These are phyloP conservation scores for Silurus aristotelis DNA, from an alignment of 2,797 vertebrate genomes.

Conservation along the genomic window DNA sequence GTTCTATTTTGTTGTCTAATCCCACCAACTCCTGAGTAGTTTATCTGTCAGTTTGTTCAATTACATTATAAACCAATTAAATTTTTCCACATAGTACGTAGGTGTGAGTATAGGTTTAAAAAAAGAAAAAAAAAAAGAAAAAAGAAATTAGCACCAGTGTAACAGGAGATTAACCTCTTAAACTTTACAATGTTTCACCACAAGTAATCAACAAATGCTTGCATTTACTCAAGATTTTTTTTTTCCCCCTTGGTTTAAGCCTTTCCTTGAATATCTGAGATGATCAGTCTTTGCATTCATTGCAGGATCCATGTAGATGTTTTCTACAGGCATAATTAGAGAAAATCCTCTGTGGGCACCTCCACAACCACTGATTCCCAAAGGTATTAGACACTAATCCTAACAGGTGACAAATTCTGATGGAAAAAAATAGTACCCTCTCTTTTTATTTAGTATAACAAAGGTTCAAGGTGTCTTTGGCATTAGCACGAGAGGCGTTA, in stretches of 20 bases:
- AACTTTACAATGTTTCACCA: background rate
- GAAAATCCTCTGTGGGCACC: slow-evolving; percentile 20
- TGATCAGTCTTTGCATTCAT: background rate
- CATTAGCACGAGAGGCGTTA: slow-evolving; percentile 5
- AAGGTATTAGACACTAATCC: slow-evolving; percentile 48
- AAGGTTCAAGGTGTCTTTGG: background rate
- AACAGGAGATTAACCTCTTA: background rate
- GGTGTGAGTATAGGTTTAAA: too few relatives aligned
- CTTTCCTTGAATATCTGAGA: background rate
- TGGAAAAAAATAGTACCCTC: background rate
- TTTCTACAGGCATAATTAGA: slow-evolving; percentile 21
- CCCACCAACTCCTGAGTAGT: background rate
- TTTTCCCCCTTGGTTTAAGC: background rate
- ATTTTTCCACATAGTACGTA: background rate
- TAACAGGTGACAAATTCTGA: slow-evolving; percentile 31
- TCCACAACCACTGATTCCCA: slow-evolving; percentile 36
- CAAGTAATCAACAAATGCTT: background rate
- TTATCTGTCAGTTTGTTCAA: background rate
- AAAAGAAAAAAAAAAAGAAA: background rate
- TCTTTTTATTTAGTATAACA: slow-evolving; percentile 24
- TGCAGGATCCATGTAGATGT: background rate
- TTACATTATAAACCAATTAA: background rate
- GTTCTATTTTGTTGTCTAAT: background rate
- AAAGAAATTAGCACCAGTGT: background rate
- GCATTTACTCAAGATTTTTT: background rate